Base-by-base conservation (phyloP, 2,888 invertebrate genomes). In the Drosophila buzzatii region DNA sequence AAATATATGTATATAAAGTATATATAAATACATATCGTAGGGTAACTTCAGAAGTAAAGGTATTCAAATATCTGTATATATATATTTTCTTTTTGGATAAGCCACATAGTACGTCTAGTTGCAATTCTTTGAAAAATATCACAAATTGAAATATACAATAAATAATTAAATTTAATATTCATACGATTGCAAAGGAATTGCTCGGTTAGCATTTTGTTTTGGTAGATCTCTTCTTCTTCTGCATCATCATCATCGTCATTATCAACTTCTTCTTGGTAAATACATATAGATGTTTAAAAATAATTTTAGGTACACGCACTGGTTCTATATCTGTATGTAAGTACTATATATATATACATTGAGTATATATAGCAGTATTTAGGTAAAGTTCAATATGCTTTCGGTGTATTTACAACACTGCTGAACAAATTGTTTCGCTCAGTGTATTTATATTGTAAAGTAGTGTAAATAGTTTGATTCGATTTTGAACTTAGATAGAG, bases 121-220 rank as follows among this genome's bases (percentile, higher is more conserved):
- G 83, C 79, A 88, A 88, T 85, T 87, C 83, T 85, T 87, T 83
- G 70, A 90, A 87, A 86, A 89, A 87, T 87, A 87, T 87, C 87
- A 87, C 87, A 87, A 87, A 87, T 87, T 70, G 75, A 89, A 89
- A 85, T 88, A 83, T 79, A 81, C 82, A 86, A 86, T 86, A 85
- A 88, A 85, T 82, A 89, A 86, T 74, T 83, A 83, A 83, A 55
- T 55, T 57, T 70, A 66, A 82, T 81, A 79, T 58, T 77, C 69
- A 73, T 74, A 72, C 64, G 70, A 73, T 85, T 78, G 78, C 79
- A 72, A 75, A 73, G 86, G 86, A 85, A 81, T 85, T 88, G 82
- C 76, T 62, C 62, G 81, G 56, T 64, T 63, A 70, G 67, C 75
- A 27, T 23, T 55, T 55, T 55, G n/a, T 76, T 66, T 66, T 67